Conservation (phyloP, 2,113 vertebrate species). For the Gymnogyps californianus region DNA sequence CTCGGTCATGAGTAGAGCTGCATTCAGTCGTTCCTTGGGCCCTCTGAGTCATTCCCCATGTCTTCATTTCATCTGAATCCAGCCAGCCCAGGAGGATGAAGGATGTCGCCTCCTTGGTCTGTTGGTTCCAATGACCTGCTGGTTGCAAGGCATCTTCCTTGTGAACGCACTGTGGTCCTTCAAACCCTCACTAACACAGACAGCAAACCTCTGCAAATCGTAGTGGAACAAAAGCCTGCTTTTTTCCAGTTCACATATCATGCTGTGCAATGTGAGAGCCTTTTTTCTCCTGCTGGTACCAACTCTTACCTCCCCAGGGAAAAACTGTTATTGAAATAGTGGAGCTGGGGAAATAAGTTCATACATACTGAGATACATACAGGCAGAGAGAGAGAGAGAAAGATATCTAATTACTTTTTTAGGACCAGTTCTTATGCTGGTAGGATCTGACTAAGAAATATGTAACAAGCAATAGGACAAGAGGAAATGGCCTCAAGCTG, state of each 20-base stretch:
- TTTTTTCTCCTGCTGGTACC: background rate
- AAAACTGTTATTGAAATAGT: background rate
- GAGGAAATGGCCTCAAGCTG: no score
- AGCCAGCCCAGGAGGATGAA: background rate
- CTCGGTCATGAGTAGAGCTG: background rate
- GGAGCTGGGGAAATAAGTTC: background rate
- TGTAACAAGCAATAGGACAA: no score
- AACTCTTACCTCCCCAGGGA: background rate
- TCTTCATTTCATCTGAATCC: background rate
- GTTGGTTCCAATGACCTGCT: background rate
- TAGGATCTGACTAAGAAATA: background rate
- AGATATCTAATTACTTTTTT: background rate
- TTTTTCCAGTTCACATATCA: background rate
- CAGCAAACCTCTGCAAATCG: background rate
- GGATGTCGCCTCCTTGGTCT: background rate
- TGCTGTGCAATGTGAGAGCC: background rate
- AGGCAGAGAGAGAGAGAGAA: background rate
- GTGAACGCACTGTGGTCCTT: rapidly evolving
- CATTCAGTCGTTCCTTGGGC: background rate
- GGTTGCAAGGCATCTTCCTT: background rate
- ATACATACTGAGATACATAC: background rate
- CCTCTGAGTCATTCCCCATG: background rate
- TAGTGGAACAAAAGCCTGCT: background rate
- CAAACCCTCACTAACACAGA: background rate
- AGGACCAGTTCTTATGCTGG: background rate